phyloP scores from a whole-genome alignment of 2,797 vertebrate species.

The Intellagama lesueurii region DNA sequence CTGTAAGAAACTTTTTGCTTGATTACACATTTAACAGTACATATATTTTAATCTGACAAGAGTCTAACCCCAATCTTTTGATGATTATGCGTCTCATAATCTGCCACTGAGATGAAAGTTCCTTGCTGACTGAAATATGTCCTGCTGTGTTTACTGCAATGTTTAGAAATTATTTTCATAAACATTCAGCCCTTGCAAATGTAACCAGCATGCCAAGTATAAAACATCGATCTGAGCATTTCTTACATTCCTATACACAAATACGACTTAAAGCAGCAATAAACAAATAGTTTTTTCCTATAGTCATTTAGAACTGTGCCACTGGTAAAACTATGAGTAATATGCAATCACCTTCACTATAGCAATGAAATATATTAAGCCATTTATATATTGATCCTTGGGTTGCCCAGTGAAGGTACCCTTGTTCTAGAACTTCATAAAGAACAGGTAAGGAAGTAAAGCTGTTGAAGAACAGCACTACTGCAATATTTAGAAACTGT shows the following conservation, averaged over 20 bases:
- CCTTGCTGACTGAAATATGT: background rate
- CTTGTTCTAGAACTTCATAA: background rate
- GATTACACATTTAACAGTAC: conserved; percentile 21
- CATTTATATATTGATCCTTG: background rate
- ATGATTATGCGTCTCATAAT: conserved; percentile 11
- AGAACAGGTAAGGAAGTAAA: background rate
- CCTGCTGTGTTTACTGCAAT: conserved; percentile 18
- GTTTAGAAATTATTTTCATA: conserved; percentile 40
- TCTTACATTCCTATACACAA: background rate
- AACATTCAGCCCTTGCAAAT: background rate
- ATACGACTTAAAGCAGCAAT: background rate
- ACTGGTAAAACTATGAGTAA: too few relatives aligned
- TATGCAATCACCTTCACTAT: too few relatives aligned
- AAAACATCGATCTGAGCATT: too few relatives aligned
- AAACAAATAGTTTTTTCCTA: background rate
- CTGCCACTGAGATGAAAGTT: conserved; percentile 45
- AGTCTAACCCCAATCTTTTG: conserved; percentile 2
- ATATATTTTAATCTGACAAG: conserved; percentile 34
- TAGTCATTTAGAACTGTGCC: background rate
- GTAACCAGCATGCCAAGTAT: background rate
- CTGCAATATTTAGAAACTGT: too few relatives aligned
- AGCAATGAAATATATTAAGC: too few relatives aligned
- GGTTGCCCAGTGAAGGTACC: background rate
- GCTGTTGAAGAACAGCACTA: too few relatives aligned
- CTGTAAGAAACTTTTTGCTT: conserved; percentile 26